Conservation (phyloP, 2,797 vertebrate species). For the Schizopygopsis malacanthus region DNA sequence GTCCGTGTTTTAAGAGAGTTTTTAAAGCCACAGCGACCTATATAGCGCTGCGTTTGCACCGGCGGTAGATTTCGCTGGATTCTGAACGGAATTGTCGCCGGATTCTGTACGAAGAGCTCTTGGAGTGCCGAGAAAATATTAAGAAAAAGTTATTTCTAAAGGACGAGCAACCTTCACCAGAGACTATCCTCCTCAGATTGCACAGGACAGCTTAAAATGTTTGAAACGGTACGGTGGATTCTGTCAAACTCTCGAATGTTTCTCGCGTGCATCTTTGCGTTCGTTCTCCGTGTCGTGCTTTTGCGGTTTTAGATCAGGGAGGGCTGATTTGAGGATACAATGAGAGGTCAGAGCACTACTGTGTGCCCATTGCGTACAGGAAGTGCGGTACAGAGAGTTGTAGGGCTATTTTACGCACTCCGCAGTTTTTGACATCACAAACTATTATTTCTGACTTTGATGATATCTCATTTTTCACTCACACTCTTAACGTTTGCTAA, state of each 20-base stretch:
- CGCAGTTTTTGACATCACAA: conserved; percentile 17
- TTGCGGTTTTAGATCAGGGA: conserved; percentile 29
- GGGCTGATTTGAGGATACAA: conserved; percentile 26
- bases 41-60: conserved; percentile 56
- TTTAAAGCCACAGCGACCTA: conserved; percentile 81
- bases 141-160: conserved; percentile 67
- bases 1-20: conserved; percentile 60
- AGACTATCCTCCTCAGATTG: conserved; percentile 71
- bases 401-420: conserved; percentile 40
- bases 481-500: not conserved
- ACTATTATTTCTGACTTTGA: conserved; percentile 22
- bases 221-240: conserved; percentile 80
- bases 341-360: conserved; percentile 29
- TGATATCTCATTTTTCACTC: not conserved
- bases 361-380: conserved; percentile 37
- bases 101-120: conserved; percentile 60
- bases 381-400: conserved; percentile 45
- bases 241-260: conserved; percentile 16
- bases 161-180: conserved; percentile 67
- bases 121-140: conserved; percentile 59
- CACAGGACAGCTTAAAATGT: conserved; percentile 79
- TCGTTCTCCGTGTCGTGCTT: conserved; percentile 32
- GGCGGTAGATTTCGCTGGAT: conserved; percentile 61
- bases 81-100: conserved; percentile 58
- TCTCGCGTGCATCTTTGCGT: conserved; percentile 1